Percentiles rank a stretch among this genome's conserved stretches.
Evolutionary conservation across 2,113 vertebrate species (phyloP).

Genomic region (Ptychochromis oligacanthus): DNA sequence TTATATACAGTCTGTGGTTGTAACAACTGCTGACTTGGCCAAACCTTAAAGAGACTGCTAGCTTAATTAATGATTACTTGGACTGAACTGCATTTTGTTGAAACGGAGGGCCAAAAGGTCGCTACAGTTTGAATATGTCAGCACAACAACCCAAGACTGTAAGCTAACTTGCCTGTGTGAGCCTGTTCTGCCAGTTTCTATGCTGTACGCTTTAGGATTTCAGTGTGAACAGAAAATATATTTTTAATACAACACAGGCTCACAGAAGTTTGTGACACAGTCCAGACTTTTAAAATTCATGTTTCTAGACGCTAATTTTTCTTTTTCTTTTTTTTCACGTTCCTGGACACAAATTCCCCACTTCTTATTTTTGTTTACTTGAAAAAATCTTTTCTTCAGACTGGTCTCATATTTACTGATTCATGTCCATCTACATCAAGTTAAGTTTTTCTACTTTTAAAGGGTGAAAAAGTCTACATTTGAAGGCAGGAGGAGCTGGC

Average conservation of each 20-base stretch:
- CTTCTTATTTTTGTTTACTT: neutral
- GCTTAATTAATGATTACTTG: neutral
- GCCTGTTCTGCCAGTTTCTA: too few species aligned
- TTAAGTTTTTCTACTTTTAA: neutral
- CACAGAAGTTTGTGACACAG: too few species aligned
- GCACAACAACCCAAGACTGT: neutral
- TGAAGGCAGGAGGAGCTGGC: neutral
- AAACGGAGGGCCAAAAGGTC: neutral
- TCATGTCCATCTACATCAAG: neutral
- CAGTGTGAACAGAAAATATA: too few species aligned
- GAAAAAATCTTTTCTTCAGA: neutral
- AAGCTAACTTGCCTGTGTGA: too few species aligned
- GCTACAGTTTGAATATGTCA: neutral
- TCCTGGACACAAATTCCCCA: neutral
- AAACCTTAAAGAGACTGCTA: neutral
- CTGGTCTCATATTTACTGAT: neutral
- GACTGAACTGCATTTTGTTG: neutral
- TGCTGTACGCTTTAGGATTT: too few species aligned
- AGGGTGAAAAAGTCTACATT: neutral
- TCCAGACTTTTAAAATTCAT: neutral
- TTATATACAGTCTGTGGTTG: neutral
- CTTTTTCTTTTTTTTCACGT: neutral
- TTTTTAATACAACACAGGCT: too few species aligned
- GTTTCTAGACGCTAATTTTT: neutral
- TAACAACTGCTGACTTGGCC: neutral